phyloP scores from a whole-genome alignment of 92 coral and sea anemone genomes.

The Epizoanthus rinbou region DNA sequence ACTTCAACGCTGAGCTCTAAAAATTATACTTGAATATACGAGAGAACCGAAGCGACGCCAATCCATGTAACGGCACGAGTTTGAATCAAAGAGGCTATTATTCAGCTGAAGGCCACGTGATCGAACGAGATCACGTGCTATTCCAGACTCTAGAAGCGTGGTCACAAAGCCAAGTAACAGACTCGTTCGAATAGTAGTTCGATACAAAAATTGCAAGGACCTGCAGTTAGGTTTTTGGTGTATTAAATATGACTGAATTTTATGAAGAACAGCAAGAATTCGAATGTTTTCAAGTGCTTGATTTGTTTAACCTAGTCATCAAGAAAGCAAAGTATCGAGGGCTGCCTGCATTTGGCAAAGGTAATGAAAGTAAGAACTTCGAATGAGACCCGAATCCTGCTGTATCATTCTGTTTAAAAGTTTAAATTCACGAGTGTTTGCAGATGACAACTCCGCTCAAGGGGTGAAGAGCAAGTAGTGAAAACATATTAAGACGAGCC shows the following conservation, averaged over 20 bases:
- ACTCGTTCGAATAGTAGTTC: slow-evolving; percentile 11
- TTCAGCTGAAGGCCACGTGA: not conserved
- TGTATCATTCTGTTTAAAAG: too few species aligned
- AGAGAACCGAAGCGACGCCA: not conserved
- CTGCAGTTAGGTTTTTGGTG: not conserved
- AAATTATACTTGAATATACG: not conserved
- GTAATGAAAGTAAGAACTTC: not conserved
- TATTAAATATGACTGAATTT: slow-evolving; percentile 10
- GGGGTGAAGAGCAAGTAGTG: too few species aligned
- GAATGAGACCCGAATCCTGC: too few species aligned
- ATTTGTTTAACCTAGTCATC: not conserved
- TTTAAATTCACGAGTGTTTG: too few species aligned
- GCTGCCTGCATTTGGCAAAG: slow-evolving; percentile 22
- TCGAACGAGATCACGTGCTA: slow-evolving; percentile 5
- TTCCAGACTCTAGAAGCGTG: slow-evolving; percentile 10
- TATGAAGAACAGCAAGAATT: slow-evolving; percentile 15
- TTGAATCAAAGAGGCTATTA: not conserved
- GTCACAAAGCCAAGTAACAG: slow-evolving; percentile 23
- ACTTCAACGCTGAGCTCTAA: slow-evolving; percentile 9
- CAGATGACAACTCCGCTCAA: too few species aligned
- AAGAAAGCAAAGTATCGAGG: slow-evolving; percentile 22
- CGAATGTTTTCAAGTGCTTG: not conserved
- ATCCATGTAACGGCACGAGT: not conserved
- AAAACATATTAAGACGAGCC: too few species aligned
- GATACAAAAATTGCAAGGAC: too few species aligned